These are phyloP conservation scores for Perdita meconis DNA, from an alignment of 2,888 invertebrate genomes.

Conservation along the genomic window DNA sequence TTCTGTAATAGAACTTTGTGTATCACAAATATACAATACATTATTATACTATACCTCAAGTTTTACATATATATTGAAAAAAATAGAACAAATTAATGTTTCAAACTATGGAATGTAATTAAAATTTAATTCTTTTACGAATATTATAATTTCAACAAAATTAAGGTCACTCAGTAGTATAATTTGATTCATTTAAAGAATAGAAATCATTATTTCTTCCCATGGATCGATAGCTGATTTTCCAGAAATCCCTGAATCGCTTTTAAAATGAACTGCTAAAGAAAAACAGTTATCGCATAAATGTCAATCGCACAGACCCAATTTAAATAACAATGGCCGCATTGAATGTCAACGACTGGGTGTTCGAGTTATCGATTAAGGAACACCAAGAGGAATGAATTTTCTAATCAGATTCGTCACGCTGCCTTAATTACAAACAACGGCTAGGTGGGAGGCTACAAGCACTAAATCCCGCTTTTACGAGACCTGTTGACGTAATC, in stretches of 20 bases:
- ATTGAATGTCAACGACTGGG: not conserved
- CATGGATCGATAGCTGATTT: not conserved
- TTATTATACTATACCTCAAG: too few relatives aligned
- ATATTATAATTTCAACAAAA: not conserved
- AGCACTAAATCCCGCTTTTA: conserved; percentile 51
- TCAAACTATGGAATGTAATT: too few relatives aligned
- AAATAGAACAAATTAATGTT: too few relatives aligned
- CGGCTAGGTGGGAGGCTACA: conserved; percentile 15
- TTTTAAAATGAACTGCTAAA: not conserved
- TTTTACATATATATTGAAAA: too few relatives aligned
- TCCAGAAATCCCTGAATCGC: not conserved
- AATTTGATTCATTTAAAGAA: too few relatives aligned
- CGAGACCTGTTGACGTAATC: conserved; percentile 29
- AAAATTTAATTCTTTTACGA: too few relatives aligned
- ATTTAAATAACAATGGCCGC: not conserved
- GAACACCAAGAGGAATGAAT: conserved; percentile 14
- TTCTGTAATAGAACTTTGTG: too few relatives aligned
- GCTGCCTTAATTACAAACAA: conserved; percentile 39
- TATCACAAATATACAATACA: too few relatives aligned
- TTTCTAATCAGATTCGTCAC: conserved; percentile 53
- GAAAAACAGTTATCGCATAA: not conserved
- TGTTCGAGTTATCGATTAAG: not conserved
- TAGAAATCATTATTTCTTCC: not conserved
- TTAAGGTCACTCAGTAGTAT: not conserved
- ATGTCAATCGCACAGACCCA: not conserved